phyloP scores from a whole-genome alignment of 2,113 vertebrate genomes.

The Saccopteryx bilineata region DNA sequence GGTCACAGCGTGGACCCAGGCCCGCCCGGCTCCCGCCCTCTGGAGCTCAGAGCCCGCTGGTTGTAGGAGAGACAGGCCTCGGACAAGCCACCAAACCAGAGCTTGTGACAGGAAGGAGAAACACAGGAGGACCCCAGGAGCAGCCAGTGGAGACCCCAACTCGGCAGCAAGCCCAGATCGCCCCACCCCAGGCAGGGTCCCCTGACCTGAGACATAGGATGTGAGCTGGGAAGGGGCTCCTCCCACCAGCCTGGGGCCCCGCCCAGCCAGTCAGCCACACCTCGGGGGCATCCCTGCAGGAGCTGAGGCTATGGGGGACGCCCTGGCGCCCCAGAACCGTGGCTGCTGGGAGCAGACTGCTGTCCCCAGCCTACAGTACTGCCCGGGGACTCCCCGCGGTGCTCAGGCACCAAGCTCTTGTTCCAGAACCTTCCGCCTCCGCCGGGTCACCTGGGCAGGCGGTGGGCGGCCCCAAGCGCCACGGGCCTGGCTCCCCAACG shows the following conservation, averaged over 20 bases:
- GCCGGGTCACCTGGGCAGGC: background rate
- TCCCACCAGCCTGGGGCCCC: accelerated
- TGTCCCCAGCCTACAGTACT: background rate
- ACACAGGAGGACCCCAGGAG: background rate
- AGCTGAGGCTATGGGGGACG: background rate
- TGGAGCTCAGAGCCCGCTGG: accelerated
- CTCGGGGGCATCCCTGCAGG: background rate
- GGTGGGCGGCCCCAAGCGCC: background rate
- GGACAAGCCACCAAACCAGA: background rate
- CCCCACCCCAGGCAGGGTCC: no score
- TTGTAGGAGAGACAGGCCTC: accelerated
- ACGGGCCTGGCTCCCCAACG: background rate
- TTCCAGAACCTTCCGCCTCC: background rate
- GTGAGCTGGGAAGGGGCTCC: background rate
- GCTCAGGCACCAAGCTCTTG: background rate
- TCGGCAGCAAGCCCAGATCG: background rate
- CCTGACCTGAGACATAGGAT: accelerated
- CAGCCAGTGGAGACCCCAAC: background rate
- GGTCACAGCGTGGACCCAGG: accelerated
- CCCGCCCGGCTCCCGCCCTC: background rate
- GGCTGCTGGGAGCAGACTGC: background rate
- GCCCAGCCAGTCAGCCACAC: background rate
- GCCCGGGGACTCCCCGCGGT: background rate
- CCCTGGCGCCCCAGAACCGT: background rate
- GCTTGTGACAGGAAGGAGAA: background rate